Evolutionary conservation across 2,888 invertebrate genomes (phyloP).

Genomic region (Alentia gelatinosa): DNA sequence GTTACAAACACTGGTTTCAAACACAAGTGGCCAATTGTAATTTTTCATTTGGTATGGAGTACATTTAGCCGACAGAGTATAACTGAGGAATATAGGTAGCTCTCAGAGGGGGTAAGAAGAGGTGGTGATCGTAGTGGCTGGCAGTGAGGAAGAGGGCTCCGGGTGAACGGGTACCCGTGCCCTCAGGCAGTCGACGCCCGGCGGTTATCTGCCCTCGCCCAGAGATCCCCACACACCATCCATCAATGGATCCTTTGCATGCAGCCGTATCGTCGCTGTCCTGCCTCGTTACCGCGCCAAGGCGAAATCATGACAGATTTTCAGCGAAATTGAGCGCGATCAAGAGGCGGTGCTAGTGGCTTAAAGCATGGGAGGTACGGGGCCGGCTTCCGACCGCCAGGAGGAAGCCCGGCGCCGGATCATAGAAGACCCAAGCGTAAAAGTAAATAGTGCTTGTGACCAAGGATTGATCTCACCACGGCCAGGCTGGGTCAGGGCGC

Average conservation of each 20-base stretch:
- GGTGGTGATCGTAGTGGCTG: neutral
- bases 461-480: neutral
- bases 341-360: neutral
- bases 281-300: neutral
- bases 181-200: neutral
- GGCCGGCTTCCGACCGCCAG: neutral
- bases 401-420: neutral
- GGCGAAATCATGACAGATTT: constrained; percentile 30
- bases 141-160: neutral
- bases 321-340: constrained; percentile 37
- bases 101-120: no score
- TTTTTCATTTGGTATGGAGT: no score
- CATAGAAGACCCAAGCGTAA: neutral
- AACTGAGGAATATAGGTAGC: no score
- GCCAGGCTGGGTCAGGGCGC: neutral
- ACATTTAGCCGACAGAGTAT: no score
- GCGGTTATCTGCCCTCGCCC: constrained; percentile 2
- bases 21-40: no score
- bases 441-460: neutral
- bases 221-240: constrained; percentile 31
- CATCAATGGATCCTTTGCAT: constrained; percentile 38
- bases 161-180: neutral
- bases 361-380: neutral
- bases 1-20: no score
- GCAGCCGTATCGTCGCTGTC: constrained; percentile 30